Conservation (phyloP, 2,888 invertebrate genomes). For the Chirona hameri region DNA sequence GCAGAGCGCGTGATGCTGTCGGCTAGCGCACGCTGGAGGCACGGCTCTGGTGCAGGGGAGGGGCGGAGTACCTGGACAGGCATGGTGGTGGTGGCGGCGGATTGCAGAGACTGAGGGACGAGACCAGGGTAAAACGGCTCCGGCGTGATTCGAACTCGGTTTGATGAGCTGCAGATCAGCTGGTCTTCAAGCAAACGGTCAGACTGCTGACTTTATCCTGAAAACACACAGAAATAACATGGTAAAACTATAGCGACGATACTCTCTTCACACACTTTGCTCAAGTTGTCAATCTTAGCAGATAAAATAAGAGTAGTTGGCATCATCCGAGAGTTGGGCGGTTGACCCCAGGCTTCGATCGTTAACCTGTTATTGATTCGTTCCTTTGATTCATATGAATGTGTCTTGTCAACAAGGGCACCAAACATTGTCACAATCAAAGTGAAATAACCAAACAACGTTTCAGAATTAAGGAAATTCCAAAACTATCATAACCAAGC, state of each 20-base stretch:
- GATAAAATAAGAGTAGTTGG: too few species aligned
- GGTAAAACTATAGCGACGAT: too few species aligned
- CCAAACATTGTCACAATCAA: too few species aligned
- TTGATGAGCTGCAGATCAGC: background rate
- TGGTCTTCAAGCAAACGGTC: background rate
- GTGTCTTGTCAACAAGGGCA: too few species aligned
- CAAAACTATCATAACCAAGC: background rate
- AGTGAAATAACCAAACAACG: background rate
- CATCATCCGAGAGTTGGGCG: too few species aligned
- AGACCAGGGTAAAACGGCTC: background rate
- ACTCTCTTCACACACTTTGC: too few species aligned
- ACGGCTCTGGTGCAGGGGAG: slow-evolving; percentile 33
- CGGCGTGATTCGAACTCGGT: background rate
- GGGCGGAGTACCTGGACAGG: background rate
- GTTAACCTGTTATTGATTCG: too few species aligned
- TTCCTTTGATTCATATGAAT: too few species aligned
- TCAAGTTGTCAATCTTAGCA: too few species aligned
- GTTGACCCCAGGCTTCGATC: too few species aligned
- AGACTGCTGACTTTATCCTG: too few species aligned
- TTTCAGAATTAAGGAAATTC: background rate
- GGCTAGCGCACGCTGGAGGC: slow-evolving; percentile 75
- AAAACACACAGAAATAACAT: too few species aligned
- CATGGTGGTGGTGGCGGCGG: background rate
- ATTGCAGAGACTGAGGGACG: background rate
- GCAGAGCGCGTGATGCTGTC: slow-evolving; percentile 87